These are phyloP conservation scores for Blastobasis adustella DNA, from an alignment of 2,888 invertebrate genomes.

Conservation along the genomic window DNA sequence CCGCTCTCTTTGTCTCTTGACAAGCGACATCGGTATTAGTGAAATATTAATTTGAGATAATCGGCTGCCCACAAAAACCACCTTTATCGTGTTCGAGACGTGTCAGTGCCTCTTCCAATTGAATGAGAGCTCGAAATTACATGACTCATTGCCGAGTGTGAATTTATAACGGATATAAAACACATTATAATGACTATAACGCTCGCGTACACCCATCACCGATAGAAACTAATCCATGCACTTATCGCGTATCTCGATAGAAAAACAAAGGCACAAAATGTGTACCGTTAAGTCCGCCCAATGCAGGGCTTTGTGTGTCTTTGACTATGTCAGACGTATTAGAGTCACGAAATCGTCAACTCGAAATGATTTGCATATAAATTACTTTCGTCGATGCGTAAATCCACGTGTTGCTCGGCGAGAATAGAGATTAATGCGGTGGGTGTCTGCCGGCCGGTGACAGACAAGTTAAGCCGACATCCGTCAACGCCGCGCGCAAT, in stretches of 20 bases:
- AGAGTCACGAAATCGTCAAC: constrained; percentile 65
- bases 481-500: constrained; percentile 71
- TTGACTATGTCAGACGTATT: constrained; percentile 47
- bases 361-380: constrained; percentile 72
- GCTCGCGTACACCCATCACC: too few relatives aligned
- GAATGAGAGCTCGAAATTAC: background rate
- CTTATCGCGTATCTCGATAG: too few relatives aligned
- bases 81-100: background rate
- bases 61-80: constrained; percentile 19
- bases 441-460: constrained; percentile 60
- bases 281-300: constrained; percentile 38
- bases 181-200: too few relatives aligned
- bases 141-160: background rate
- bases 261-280: background rate
- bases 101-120: background rate
- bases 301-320: constrained; percentile 41
- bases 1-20: constrained; percentile 52
- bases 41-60: constrained; percentile 52
- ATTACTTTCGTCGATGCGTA: constrained; percentile 68
- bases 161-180: too few relatives aligned
- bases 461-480: constrained; percentile 72
- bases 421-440: constrained; percentile 69
- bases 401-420: constrained; percentile 69
- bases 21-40: constrained; percentile 55
- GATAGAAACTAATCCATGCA: too few relatives aligned